phyloP scores from a whole-genome alignment of 2,797 vertebrate species.

The Aratinga solstitialis region DNA sequence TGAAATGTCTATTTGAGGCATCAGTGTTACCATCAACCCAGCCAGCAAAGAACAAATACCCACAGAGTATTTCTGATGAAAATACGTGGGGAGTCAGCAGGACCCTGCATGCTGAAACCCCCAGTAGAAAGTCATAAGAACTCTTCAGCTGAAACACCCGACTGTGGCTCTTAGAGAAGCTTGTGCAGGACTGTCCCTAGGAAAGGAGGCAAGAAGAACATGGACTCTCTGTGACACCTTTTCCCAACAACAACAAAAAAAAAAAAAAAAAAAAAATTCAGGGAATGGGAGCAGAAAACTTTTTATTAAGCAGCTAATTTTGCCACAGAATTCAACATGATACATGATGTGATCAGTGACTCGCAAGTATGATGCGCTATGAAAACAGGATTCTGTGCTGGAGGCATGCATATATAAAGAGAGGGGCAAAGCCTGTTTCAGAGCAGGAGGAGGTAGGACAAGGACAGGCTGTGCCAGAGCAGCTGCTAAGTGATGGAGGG shows the following conservation, averaged over 20 bases:
- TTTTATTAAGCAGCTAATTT: neutral
- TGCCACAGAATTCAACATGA: neutral
- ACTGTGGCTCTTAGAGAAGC: neutral
- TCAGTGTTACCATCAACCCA: no score
- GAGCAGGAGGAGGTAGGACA: neutral
- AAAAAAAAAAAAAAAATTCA: neutral
- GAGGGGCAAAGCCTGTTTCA: rapidly evolving
- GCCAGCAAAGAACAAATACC: neutral
- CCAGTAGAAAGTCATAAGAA: neutral
- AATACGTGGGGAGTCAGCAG: neutral
- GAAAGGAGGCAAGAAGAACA: rapidly evolving
- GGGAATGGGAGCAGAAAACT: neutral
- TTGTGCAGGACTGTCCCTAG: neutral
- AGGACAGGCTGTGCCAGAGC: neutral
- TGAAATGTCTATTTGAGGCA: rapidly evolving
- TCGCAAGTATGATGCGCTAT: rapidly evolving
- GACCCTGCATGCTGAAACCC: neutral
- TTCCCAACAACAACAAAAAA: neutral
- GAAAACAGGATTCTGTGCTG: neutral
- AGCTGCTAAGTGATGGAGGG: neutral
- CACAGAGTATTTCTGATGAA: neutral
- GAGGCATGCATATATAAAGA: rapidly evolving
- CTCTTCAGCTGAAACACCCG: neutral
- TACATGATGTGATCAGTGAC: rapidly evolving
- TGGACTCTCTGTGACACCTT: neutral